Evolutionary conservation across 2,113 vertebrate species (phyloP).

Genomic region (Aptenodytes patagonicus): DNA sequence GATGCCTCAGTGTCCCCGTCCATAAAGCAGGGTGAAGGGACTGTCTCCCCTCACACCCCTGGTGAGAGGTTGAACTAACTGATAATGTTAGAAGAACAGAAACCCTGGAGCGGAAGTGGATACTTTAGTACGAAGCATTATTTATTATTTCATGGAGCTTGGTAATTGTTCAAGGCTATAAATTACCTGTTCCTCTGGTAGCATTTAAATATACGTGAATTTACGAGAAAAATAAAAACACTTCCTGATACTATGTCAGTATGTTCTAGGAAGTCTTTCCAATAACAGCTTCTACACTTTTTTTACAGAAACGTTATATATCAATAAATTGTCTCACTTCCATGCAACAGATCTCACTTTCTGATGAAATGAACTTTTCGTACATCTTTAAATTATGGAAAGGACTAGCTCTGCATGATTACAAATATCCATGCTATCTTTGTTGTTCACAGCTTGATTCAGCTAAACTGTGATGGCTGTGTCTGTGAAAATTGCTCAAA

Average conservation of each 20-base stretch:
- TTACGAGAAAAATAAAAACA: neutral
- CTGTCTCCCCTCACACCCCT: neutral
- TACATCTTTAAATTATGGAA: neutral
- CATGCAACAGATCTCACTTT: neutral
- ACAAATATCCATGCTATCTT: neutral
- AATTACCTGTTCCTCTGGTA: neutral
- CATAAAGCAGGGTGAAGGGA: neutral
- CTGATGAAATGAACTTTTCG: conserved; percentile 16
- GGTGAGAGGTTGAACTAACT: neutral
- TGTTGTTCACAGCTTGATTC: conserved; percentile 35
- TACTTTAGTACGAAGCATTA: neutral
- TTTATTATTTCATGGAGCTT: neutral
- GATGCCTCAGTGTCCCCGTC: neutral
- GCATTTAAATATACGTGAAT: neutral
- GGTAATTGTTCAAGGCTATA: neutral
- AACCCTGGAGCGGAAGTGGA: neutral
- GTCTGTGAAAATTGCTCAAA: conserved; percentile 51
- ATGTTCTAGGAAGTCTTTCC: neutral
- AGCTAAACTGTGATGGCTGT: conserved; percentile 60
- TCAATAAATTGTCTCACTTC: neutral
- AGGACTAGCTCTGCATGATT: conserved; percentile 27
- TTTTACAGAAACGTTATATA: neutral
- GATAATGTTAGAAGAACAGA: neutral
- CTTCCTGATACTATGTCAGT: neutral
- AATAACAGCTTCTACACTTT: neutral